These are phyloP conservation scores for Synanthedon tipuliformis DNA, from an alignment of 2,888 invertebrate genomes.

Conservation along the genomic window DNA sequence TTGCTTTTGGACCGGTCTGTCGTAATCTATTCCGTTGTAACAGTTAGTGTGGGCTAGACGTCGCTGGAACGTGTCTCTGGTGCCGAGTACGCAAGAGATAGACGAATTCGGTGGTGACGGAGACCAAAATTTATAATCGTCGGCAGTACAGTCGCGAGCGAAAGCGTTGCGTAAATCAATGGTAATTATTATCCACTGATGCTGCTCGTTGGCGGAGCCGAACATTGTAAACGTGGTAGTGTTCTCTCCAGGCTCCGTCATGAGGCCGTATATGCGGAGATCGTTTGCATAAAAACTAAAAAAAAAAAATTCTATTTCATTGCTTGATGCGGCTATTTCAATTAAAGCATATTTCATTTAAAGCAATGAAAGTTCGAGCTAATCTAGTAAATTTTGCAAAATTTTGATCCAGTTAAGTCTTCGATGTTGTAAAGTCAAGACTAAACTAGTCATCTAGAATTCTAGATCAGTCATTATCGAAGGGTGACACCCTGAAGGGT, in stretches of 20 bases:
- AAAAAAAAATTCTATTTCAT: slow-evolving; percentile 6
- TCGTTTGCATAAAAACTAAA: slow-evolving; percentile 77
- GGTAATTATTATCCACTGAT: slow-evolving; percentile 91
- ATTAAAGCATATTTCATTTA: neutral
- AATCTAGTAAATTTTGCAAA: neutral
- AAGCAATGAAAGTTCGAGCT: neutral
- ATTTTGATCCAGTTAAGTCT: too few relatives aligned
- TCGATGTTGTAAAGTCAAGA: too few relatives aligned
- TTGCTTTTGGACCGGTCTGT: slow-evolving; percentile 75
- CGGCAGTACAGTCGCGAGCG: slow-evolving; percentile 71
- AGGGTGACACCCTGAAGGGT: too few relatives aligned
- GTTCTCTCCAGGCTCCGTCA: slow-evolving; percentile 95
- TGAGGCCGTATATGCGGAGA: slow-evolving; percentile 86
- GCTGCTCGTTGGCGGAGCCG: slow-evolving; percentile 81
- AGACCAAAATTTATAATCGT: slow-evolving; percentile 91
- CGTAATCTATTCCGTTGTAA: slow-evolving; percentile 83
- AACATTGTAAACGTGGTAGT: slow-evolving; percentile 93
- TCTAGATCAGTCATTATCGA: too few relatives aligned
- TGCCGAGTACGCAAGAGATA: slow-evolving; percentile 81
- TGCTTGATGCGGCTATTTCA: too few relatives aligned
- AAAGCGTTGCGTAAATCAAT: slow-evolving; percentile 71
- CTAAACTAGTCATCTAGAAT: too few relatives aligned
- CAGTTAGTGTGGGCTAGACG: slow-evolving; percentile 81
- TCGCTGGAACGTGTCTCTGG: slow-evolving; percentile 80
- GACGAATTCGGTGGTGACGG: slow-evolving; percentile 74